Percentiles rank a stretch among this genome's conserved stretches.
phyloP scores from a whole-genome alignment of 2,888 invertebrate genomes.

The Scaptomyza caliginosa region DNA sequence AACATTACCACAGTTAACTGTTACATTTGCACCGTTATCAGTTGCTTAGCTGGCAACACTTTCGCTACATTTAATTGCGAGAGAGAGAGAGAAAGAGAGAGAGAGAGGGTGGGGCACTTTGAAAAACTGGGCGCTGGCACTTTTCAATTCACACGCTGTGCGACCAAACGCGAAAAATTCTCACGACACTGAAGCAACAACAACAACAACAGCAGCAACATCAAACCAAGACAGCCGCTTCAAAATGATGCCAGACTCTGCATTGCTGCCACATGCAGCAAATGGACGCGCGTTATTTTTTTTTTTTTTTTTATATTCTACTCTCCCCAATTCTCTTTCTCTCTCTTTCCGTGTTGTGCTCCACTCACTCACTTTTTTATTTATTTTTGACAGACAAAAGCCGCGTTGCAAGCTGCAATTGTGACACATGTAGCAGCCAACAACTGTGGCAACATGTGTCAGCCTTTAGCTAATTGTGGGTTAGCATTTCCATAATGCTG shows the following conservation, averaged over 20 bases:
- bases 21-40: conserved; percentile 32
- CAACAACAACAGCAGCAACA: conserved; percentile 27
- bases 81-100: conserved; percentile 6
- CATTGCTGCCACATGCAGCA: conserved; percentile 63
- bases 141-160: conserved; percentile 80
- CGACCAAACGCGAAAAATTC: conserved; percentile 80
- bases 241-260: conserved; percentile 50
- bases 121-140: conserved; percentile 32
- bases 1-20: conserved; percentile 50
- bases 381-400: conserved; percentile 44
- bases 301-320: conserved; percentile 14
- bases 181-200: conserved; percentile 80
- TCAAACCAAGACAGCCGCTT: conserved; percentile 52
- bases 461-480: conserved; percentile 68
- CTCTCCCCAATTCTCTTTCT: conserved; percentile 19
- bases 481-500: conserved; percentile 50
- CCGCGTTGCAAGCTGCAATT: conserved; percentile 50
- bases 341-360: conserved; percentile 12
- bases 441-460: conserved; percentile 58
- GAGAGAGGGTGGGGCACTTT: conserved; percentile 39
- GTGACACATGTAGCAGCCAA: conserved; percentile 53
- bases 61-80: conserved; percentile 60
- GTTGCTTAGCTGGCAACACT: conserved; percentile 59
- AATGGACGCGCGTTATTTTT: conserved; percentile 21
- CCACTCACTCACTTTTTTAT: conserved; percentile 52